Percentiles rank a stretch among this genome's conserved stretches.
Evolutionary conservation across 2,113 vertebrate genomes (phyloP).

Genomic region (Podocnemis expansa): DNA sequence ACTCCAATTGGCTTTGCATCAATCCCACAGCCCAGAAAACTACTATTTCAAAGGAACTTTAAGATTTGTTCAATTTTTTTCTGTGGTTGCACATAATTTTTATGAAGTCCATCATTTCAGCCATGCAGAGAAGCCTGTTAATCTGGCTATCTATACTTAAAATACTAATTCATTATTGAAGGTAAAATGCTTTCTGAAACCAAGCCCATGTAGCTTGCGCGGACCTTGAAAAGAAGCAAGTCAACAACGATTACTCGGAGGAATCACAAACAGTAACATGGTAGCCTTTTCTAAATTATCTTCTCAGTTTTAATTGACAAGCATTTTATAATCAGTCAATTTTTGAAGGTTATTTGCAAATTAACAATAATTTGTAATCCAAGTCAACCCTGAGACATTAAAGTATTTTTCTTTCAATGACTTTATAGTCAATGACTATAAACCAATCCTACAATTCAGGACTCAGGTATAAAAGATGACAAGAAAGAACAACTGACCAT

Average conservation of each 20-base stretch:
- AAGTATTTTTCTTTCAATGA: neutral
- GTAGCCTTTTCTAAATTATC: neutral
- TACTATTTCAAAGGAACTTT: neutral
- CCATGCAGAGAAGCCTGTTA: neutral
- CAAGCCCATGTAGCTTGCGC: neutral
- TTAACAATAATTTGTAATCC: neutral
- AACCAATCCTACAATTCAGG: neutral
- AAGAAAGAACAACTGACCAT: neutral
- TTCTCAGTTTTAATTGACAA: neutral
- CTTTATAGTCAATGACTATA: neutral
- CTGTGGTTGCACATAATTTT: neutral
- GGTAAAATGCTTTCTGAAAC: neutral
- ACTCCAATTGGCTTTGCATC: neutral
- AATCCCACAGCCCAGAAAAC: neutral
- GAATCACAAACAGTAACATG: neutral
- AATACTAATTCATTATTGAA: neutral
- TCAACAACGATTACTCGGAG: neutral
- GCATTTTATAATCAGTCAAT: neutral
- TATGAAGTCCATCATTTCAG: neutral
- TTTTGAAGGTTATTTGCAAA: neutral
- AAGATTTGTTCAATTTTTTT: neutral
- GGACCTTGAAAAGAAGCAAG: neutral
- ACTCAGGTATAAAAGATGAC: neutral
- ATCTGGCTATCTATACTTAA: neutral
- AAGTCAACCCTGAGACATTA: conserved; percentile 1